Base-by-base conservation (phyloP, 2,797 vertebrate genomes). In the Picus viridis region DNA sequence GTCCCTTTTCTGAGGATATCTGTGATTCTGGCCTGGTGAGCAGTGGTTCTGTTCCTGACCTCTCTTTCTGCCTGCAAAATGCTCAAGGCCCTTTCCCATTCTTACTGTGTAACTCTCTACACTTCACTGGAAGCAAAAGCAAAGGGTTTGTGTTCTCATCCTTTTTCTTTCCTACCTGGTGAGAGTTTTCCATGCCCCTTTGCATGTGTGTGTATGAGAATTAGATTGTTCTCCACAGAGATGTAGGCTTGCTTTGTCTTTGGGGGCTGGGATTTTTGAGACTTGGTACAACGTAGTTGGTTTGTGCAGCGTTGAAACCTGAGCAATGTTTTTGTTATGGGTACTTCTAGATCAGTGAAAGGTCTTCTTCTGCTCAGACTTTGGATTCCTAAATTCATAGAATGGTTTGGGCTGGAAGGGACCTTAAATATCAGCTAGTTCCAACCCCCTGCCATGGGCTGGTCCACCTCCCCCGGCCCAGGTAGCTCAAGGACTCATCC, bases 1-100 rank as follows among this genome's bases (percentile, higher is more conserved):
- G 70, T 95, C 53, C 16, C 22, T 76, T 89, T 86, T 64, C 47
- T 30, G 72, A 87, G 84, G 74, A 65, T 89, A 63, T n/a, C n/a
- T 75, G 26, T 81, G 84, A 73, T 78, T 89, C 10, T 85, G 75
- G 64, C 69, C 58, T 77, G 76, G 51, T 83, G 68, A 82, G 89
- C 49, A 75, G 88, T 26, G 56, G 18, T 80, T 56, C 51, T 74
- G 16, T 65, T 62, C 16, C 61, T 74, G 67, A 69, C 12, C 15
- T 53, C 77, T 77, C 53, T 36, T 0, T 0, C 2, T 47, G 78
- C 1, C 2, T 72, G 69, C 85, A 16, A 18, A 36, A 39, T 17
- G 63, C 81, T 79, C 58, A 18, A 9, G 62, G 59, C 64, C 45
- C 19, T 30, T 72, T 86, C 84, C 29, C 0, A 0, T 63, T 82